Base-by-base conservation (phyloP, 2,888 invertebrate genomes). In the Lapara coniferarum region DNA sequence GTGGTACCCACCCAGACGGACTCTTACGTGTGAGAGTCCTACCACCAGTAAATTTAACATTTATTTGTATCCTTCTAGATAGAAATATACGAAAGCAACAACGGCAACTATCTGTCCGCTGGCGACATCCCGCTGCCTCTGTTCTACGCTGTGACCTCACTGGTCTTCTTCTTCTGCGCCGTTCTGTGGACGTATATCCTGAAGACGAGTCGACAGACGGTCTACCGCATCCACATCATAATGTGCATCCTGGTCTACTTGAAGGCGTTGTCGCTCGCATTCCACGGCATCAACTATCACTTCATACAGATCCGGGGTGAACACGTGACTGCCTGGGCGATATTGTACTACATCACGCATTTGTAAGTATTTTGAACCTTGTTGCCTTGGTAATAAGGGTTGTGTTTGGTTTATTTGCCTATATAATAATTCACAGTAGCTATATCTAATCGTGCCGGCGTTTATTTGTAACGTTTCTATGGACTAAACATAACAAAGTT, bases 301-400 rank as follows among this genome's bases (percentile, higher is more conserved):
- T 99, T 98, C 85, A 99, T 99, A 83, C 97, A 98, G 89, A 96
- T 95, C 16, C 95, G 97, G 75, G 99, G 99, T 0, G 97, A 98
- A 77, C 99, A 99, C 84, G 97, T 98, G 6, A 98, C 99, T 37
- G 97, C 99, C 0, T 99, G 99, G 99, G 99, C 99, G 0, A 98
- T 99, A 78, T 92, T 99, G 2, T 99, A 97, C 88, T 99, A 99
- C 84, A 97, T 99, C 68, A 98, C 98, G n/a, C 99, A 99, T 94
- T 94, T 99, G 96, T 97, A 91, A 96, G 97, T 95, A 83, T 75
- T 66, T 68, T 57, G 8, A 7, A 37, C 37, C 37, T 37, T 37
- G 37, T 7, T 37, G 37, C 37, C 37, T 37, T 37, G 37, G 3
- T 37, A 37, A 37, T 37, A 37, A 37, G 37, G 37, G 37, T 37